Evolutionary conservation across 2,888 invertebrate genomes (phyloP), one percentile per base, ranked within the genome.

Genomic region (Ophion costatus): DNA sequence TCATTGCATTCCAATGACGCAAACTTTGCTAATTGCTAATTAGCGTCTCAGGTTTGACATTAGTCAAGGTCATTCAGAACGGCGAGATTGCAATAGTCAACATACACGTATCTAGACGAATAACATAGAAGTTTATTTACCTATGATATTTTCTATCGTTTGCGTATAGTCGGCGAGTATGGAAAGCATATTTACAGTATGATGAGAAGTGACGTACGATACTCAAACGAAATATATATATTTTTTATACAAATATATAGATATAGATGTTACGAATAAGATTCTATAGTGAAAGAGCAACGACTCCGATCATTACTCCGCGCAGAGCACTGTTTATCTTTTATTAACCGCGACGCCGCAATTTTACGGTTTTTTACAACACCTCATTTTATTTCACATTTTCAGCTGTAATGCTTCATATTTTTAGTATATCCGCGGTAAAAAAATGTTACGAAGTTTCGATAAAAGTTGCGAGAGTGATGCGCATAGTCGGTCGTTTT

Each of bases 91-190:
- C 17, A 42, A 10, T 17, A 57, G 10, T 80, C 7, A 6, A 56
- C 38, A 51, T 38, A 70, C 66, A 78, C 20, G 59, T 14, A 38
- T 38, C 7, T 38, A 38, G 1, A 9, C 38, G 61, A 29, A 14
- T 22, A 11, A 73, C 20, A 29, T 29, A 57, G 7, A 64, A 22
- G 24, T 45, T 74, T 77, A 80, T 85, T 91, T 90, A 92, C 92
- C 92, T 89, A 92, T 90, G 69, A 88, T 81, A 78, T 88, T 86
- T 83, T 91, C 89, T 84, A 92, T 80, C 56, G 81, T 89, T 85
- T 88, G 87, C 87, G 88, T 89, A 42, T 90, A 59, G 73, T 89
- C 80, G 66, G 88, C 87, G 75, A 90, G 82, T 74, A 90, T 75
- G 17, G 91, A 88, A 87, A 90, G 89, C 92, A 92, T 92, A 78